Base-by-base conservation (phyloP, 2,888 invertebrate species). In the Syritta pipiens region DNA sequence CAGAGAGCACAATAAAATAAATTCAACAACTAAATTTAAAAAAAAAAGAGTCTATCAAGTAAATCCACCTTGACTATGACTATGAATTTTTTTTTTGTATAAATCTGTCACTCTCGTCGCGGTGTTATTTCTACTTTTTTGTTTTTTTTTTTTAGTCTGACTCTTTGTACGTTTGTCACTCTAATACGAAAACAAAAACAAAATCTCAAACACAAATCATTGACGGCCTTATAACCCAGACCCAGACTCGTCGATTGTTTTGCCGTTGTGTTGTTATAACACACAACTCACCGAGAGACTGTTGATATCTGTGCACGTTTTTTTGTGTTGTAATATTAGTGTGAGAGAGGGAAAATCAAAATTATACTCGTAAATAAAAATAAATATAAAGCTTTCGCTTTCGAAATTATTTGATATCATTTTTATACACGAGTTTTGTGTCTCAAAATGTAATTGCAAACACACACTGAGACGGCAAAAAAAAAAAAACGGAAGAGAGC, bases 21-120 rank as follows among this genome's bases (percentile, higher is more conserved):
- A 65, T 48, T 55, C 32, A 65, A 65, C 14, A 49, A 72, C 55
- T 44, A 68, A 79, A 74, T 71, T 71, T 71, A 71, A 35, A 60
- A 79, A 59, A 72, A 62, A n/a, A n/a, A n/a, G n/a, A n/a, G n/a
- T 79, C 49, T 68, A 68, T 68, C 44, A 57, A 74, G 40, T 44
- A 60, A 51, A 74, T 68, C 67, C 44, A 79, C 79, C 79, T 79
- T 79, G 79, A 74, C 67, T 74, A 77, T 77, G 76, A 77, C 76
- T 77, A 74, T 79, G 79, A 79, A 74, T 74, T 65, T 42, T 62
- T 32, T 53, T 71, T 22, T 53, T 40, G 10, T 40, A n/a, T n/a
- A n/a, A n/a, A n/a, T n/a, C n/a, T n/a, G n/a, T n/a, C n/a, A n/a
- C n/a, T n/a, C n/a, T n/a, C n/a, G n/a, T n/a, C n/a, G n/a, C n/a